These are phyloP conservation scores for Zygaena filipendulae DNA, from an alignment of 2,888 invertebrate genomes.

Conservation along the genomic window DNA sequence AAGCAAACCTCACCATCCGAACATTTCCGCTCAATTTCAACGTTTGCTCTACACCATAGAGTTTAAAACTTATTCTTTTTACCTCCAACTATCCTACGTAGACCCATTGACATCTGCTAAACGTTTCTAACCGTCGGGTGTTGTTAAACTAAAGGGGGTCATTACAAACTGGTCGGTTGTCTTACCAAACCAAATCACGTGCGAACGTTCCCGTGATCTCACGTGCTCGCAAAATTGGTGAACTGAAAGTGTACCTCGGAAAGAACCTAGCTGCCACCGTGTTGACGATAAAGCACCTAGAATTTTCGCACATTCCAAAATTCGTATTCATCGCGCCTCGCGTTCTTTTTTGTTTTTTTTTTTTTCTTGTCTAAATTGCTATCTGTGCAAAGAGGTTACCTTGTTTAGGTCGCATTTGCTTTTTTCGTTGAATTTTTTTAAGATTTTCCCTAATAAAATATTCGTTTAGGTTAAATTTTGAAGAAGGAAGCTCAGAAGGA, in stretches of 20 bases:
- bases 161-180: conserved; percentile 18
- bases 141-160: no score
- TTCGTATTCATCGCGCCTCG: conserved; percentile 12
- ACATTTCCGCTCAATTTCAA: conserved; percentile 33
- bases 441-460: no score
- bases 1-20: neutral
- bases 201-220: conserved; percentile 30
- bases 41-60: conserved; percentile 31
- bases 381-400: no score
- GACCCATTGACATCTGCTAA: no score
- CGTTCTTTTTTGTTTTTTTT: conserved; percentile 1
- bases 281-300: conserved; percentile 24
- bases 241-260: conserved; percentile 26
- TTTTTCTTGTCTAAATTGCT: conserved; percentile 3
- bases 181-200: conserved; percentile 34
- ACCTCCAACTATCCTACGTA: no score
- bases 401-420: no score
- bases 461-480: no score
- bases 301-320: conserved; percentile 16
- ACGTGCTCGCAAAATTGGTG: conserved; percentile 39
- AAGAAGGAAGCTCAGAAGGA: no score
- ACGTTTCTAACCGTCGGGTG: no score
- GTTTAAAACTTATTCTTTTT: conserved; percentile 36
- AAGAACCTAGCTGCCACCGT: conserved; percentile 22
- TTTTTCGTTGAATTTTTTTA: no score